These are phyloP conservation scores for Apus apus DNA, from an alignment of 2,113 vertebrate species.

Conservation along the genomic window DNA sequence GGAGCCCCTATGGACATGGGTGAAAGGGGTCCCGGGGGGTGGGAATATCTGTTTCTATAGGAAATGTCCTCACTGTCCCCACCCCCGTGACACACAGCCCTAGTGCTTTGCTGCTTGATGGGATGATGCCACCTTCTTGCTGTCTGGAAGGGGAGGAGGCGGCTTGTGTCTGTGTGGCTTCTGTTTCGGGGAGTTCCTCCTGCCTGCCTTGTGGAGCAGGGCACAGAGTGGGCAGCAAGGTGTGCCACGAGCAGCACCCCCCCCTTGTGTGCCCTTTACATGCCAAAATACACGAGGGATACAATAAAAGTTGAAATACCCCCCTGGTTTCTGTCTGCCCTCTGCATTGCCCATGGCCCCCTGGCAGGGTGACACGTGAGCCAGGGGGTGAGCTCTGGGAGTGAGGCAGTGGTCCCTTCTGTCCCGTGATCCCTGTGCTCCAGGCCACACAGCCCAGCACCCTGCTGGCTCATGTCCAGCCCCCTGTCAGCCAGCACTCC, in stretches of 20 bases:
- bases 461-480: no score
- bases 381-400: no score
- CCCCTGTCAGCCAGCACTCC: no score
- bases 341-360: no score
- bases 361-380: no score
- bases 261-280: constrained; percentile 29
- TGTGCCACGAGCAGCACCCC: neutral
- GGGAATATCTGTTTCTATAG: constrained; percentile 37
- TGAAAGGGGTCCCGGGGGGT: neutral
- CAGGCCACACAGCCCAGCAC: no score
- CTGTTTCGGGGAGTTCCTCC: neutral
- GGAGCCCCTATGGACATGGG: constrained; percentile 40
- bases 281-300: constrained; percentile 65
- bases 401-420: no score
- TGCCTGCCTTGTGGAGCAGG: neutral
- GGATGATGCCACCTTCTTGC: constrained; percentile 8
- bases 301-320: constrained; percentile 50
- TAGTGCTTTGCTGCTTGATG: constrained; percentile 63
- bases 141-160: neutral
- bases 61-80: constrained; percentile 20
- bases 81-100: neutral
- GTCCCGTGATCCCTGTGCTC: no score
- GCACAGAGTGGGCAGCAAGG: neutral
- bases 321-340: neutral
- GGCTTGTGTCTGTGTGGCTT: constrained; percentile 47